A percentile compares a stretch with the other conserved stretches of the same genome.
Evolutionary conservation across 2,797 vertebrate species (phyloP).

Genomic region (Tenualosa thibaudeaui): DNA sequence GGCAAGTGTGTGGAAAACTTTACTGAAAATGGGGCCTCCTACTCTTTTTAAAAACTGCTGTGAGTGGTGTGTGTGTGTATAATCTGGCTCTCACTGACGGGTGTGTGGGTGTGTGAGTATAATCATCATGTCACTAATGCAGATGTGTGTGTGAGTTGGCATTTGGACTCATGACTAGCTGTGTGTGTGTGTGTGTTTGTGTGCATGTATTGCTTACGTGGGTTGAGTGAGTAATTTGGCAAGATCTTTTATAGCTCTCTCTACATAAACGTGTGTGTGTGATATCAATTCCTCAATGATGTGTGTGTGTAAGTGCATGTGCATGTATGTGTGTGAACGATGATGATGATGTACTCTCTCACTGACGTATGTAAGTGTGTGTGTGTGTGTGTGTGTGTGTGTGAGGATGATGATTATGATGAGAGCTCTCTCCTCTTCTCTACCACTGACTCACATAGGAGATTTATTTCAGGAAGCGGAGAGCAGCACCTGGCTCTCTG

Average conservation of each 20-base stretch:
- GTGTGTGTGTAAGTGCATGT: background rate
- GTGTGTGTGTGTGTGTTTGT: background rate
- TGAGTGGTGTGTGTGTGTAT: background rate
- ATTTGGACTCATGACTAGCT: background rate
- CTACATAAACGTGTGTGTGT: background rate
- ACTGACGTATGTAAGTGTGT: too few species aligned
- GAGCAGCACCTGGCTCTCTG: slow-evolving; percentile 29
- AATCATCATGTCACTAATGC: background rate
- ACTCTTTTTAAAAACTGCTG: background rate
- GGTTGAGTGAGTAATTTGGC: slow-evolving; percentile 3
- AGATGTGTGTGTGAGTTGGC: slow-evolving; percentile 6
- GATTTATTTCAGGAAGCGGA: slow-evolving; percentile 46
- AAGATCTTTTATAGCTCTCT: background rate
- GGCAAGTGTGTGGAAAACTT: background rate
- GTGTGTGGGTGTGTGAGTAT: background rate
- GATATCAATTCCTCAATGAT: background rate
- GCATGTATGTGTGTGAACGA: background rate
- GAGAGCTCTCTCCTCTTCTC: background rate
- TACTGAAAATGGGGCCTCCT: background rate
- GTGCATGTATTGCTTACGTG: background rate
- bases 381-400: slow-evolving; percentile 6
- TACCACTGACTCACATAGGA: slow-evolving; percentile 13
- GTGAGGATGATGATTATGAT: background rate
- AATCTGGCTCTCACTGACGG: background rate
- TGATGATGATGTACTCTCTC: background rate